Evolutionary conservation across 2,888 invertebrate species (phyloP), one percentile per base, ranked within the genome.

Genomic region (Dasypolia templi): DNA sequence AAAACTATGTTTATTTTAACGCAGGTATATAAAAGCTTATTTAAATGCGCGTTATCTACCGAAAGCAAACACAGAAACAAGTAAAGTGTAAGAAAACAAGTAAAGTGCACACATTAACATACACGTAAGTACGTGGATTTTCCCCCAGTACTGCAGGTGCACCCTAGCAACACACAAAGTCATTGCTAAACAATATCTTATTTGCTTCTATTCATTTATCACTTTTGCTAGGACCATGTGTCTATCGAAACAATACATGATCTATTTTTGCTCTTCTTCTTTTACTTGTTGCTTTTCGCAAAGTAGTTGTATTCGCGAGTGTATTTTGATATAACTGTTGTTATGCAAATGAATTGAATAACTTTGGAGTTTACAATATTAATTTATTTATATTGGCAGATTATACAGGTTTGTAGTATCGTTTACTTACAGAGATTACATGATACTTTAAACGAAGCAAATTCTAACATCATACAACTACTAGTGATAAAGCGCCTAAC

Each of bases 101-200:
- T 61, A n/a, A 62, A 51, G 61, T 53, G 49, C 29, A 44, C 58
- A 56, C 49, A 51, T 39, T 56, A 35, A 42, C 44, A 14, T 26
- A n/a, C 26, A n/a, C n/a, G n/a, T n/a, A n/a, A n/a, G 44, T 80
- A 32, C n/a, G 0, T 65, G 32, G 49, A 79, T 75, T 80, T 75
- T 53, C 75, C 59, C 51, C 6, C 5, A 65, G 17, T 17, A 46
- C 39, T 32, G 35, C 29, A 49, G 63, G 51, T 58, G 56, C 44
- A 58, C 39, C 53, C 22, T 29, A 63, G 56, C 42, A 46, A 56
- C 53, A 26, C 19, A 63, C 32, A 49, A 64, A 44, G 55, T 68
- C 61, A 39, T 65, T 49, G 66, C 42, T 63, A 39, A 81, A 70
- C 62, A 67, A 53, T 63, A 73, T 29, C 51, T 67, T 73, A 29